Evolutionary conservation across 2,113 vertebrate species (phyloP).

Genomic region (Lepisosteus osseus): DNA sequence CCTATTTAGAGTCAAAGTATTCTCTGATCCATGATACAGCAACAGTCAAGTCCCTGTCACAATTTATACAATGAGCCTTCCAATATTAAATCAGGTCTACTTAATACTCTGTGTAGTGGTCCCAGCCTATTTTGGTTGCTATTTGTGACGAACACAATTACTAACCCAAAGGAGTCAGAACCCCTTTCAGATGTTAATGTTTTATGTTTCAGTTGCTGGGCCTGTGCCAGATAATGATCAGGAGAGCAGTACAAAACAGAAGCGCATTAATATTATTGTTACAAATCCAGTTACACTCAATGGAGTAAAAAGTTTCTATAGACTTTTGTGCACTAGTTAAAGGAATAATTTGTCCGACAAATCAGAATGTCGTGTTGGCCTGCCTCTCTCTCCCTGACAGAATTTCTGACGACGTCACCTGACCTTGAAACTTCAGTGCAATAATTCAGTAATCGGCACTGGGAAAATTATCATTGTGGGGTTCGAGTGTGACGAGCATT

Average conservation of each 20-base stretch:
- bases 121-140: conserved; percentile 55
- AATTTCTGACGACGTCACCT: conserved; percentile 30
- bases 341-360: conserved; percentile 34
- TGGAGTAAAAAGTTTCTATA: conserved; percentile 51
- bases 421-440: conserved; percentile 49
- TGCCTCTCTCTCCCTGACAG: conserved; percentile 24
- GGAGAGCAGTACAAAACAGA: conserved; percentile 51
- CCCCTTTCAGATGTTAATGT: conserved; percentile 60
- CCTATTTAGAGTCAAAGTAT: conserved; percentile 48
- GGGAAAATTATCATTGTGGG: conserved; percentile 9
- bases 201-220: conserved; percentile 54
- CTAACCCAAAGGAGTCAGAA: conserved; percentile 60
- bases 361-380: conserved; percentile 35
- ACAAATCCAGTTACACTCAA: conserved; percentile 56
- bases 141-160: conserved; percentile 65
- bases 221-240: conserved; percentile 62
- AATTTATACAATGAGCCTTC: conserved; percentile 67
- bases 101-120: conserved; percentile 64
- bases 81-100: conserved; percentile 64
- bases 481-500: conserved; percentile 4
- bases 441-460: conserved; percentile 27
- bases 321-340: conserved; percentile 38
- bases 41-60: conserved; percentile 58
- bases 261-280: conserved; percentile 66
- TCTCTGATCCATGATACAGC: conserved; percentile 29